Evolutionary conservation across 2,797 vertebrate genomes (phyloP), one percentile per base, ranked within the genome.

Genomic region (Sebastes trivittatus): DNA sequence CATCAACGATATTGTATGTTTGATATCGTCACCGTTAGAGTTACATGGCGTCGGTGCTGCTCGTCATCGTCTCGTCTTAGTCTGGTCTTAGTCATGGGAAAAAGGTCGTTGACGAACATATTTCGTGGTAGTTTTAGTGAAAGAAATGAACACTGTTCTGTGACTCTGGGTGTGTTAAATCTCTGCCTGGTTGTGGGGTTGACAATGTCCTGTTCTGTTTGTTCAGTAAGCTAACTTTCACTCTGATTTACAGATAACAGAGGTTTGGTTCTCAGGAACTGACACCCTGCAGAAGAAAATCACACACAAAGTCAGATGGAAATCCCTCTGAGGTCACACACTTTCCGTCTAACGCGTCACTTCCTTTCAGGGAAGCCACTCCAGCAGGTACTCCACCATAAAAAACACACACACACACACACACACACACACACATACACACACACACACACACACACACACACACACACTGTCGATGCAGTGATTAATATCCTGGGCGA

Each of bases 401-500:
- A 65, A 30, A 72, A n/a, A 71, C 58, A 73, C 23, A 30, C 32
- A 71, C 38, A 72, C 52, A 38, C 36, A 36, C 36, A 36, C 69
- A 36, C 34, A 71, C 27, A 71, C 27, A 25, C 25, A 25, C 25
- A 25, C 11, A 75, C 27, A 52, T 60, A 54, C 58, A 73, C 23
- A 30, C 32, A 71, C 38, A 72, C 52, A 38, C 36, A 38, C 36
- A 36, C 69, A 36, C 36, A 71, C 27, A 71, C 27, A 52, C 60
- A 59, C 62, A 64, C 23, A 30, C 32, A 71, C 52, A 72, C 58
- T 49, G 8, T 55, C 1, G 2, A 52, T 76, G 34, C 27, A 74
- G 60, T 83, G 75, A 81, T 87, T 85, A 78, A 81, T 85, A 76
- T 81, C 72, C 69, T 55, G 84, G 78, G 73, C 25, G 23, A 86